Percentiles rank a stretch among this genome's conserved stretches.
Evolutionary conservation across 2,888 invertebrate species (phyloP).

Genomic region (Tenthredo notha): DNA sequence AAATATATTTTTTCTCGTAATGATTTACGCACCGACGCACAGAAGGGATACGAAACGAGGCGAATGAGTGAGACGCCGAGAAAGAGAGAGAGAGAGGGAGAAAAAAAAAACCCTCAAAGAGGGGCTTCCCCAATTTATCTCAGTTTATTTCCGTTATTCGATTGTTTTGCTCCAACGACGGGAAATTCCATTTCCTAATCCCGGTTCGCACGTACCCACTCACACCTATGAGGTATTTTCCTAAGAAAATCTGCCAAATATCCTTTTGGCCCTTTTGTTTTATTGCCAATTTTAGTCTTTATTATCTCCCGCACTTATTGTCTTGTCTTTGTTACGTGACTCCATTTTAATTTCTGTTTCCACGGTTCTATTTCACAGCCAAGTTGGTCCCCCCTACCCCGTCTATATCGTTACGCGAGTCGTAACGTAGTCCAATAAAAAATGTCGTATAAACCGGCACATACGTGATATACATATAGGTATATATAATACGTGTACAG

Average conservation of each 20-base stretch:
- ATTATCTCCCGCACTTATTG: neutral
- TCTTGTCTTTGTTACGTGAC: neutral
- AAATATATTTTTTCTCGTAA: slow-evolving; percentile 47
- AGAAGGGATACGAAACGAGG: slow-evolving; percentile 49
- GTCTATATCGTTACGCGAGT: neutral
- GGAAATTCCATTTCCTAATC: slow-evolving; percentile 54
- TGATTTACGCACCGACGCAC: slow-evolving; percentile 44
- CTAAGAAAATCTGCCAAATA: slow-evolving; percentile 25
- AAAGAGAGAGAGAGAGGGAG: neutral
- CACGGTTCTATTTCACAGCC: slow-evolving; percentile 2
- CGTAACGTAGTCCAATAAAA: slow-evolving; percentile 1
- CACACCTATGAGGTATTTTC: slow-evolving; percentile 38
- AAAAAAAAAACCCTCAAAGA: slow-evolving; percentile 23
- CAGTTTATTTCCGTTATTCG: slow-evolving; percentile 55
- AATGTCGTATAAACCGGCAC: neutral
- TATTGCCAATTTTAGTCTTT: slow-evolving; percentile 27
- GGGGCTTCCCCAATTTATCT: slow-evolving; percentile 51
- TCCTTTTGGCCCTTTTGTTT: neutral
- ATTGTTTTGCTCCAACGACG: slow-evolving; percentile 52
- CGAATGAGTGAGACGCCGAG: neutral
- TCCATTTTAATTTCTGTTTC: slow-evolving; percentile 17
- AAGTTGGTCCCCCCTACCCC: neutral
- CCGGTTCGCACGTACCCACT: slow-evolving; percentile 36
- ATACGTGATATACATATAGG: neutral
- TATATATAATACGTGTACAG: neutral